Conservation (phyloP, 2,888 invertebrate species). For the Scaptomyza cyrtandrae region DNA sequence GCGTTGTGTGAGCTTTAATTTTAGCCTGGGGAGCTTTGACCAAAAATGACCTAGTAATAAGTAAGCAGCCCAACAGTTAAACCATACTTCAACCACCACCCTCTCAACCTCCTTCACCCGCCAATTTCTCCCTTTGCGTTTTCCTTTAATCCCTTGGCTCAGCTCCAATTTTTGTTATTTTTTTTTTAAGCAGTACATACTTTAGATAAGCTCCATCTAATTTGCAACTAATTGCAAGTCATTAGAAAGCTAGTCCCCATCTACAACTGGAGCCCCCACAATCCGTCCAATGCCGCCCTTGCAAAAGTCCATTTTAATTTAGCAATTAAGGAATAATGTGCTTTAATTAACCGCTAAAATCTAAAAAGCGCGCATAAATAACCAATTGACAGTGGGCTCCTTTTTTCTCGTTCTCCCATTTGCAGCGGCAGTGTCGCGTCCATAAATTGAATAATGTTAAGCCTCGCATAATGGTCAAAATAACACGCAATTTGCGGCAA, state of each 20-base stretch:
- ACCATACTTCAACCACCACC: too few species aligned
- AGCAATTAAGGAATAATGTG: slow-evolving; percentile 75
- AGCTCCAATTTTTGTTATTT: neutral
- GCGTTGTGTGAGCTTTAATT: slow-evolving; percentile 42
- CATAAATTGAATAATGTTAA: slow-evolving; percentile 79
- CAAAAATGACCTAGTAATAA: slow-evolving; percentile 61
- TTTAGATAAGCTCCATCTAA: slow-evolving; percentile 64
- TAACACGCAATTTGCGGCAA: slow-evolving; percentile 72
- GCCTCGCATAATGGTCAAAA: slow-evolving; percentile 76
- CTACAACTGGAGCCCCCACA: too few species aligned
- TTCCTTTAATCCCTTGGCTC: neutral
- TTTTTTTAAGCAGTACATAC: slow-evolving; percentile 37
- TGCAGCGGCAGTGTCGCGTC: slow-evolving; percentile 41
- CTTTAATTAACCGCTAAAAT: slow-evolving; percentile 79
- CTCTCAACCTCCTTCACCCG: neutral
- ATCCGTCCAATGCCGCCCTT: slow-evolving; percentile 7
- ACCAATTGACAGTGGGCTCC: slow-evolving; percentile 64
- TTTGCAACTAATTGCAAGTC: slow-evolving; percentile 76
- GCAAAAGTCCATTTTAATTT: slow-evolving; percentile 64
- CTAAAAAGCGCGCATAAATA: slow-evolving; percentile 76
- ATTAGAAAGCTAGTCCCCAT: slow-evolving; percentile 50
- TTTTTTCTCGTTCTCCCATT: too few species aligned
- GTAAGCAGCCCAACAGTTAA: slow-evolving; percentile 14
- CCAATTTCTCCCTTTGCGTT: neutral
- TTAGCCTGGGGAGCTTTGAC: slow-evolving; percentile 47